Conservation (phyloP, 2,888 invertebrate species). For the Acrobasis consociella region DNA sequence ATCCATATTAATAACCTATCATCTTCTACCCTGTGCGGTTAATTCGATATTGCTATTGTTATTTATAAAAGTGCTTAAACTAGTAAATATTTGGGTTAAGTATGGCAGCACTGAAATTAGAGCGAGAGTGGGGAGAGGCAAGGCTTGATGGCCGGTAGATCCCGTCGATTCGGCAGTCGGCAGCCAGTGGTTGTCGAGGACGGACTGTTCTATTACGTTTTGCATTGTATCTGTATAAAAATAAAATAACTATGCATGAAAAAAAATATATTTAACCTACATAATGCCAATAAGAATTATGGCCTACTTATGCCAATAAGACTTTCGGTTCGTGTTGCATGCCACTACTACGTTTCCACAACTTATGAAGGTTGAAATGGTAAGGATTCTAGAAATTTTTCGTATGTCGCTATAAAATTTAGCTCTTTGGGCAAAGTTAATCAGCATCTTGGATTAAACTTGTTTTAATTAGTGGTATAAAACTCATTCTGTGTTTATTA, state of each 20-base stretch:
- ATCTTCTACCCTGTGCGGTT: constrained; percentile 53
- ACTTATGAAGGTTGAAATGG: no score
- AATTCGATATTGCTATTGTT: constrained; percentile 39
- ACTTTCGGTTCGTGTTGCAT: no score
- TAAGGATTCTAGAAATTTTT: no score
- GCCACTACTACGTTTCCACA: no score
- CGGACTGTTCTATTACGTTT: constrained; percentile 78
- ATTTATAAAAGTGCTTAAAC: constrained; percentile 40
- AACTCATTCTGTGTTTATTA: no score
- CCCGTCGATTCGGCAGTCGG: constrained; percentile 73
- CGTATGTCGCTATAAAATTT: no score
- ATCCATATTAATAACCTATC: constrained; percentile 56
- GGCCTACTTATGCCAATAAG: no score
- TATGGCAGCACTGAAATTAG: constrained; percentile 54
- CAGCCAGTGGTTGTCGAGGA: constrained; percentile 78
- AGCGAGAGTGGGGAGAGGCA: constrained; percentile 53
- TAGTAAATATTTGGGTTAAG: constrained; percentile 43
- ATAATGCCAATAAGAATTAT: background rate
- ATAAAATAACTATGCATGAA: constrained; percentile 26
- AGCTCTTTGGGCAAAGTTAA: no score
- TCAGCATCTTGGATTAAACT: no score
- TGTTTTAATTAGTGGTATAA: no score
- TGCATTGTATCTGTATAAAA: constrained; percentile 71
- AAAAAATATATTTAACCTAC: background rate
- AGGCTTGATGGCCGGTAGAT: constrained; percentile 50